These are phyloP conservation scores for Megaleporinus macrocephalus DNA, from an alignment of 2,113 vertebrate species.

Conservation along the genomic window DNA sequence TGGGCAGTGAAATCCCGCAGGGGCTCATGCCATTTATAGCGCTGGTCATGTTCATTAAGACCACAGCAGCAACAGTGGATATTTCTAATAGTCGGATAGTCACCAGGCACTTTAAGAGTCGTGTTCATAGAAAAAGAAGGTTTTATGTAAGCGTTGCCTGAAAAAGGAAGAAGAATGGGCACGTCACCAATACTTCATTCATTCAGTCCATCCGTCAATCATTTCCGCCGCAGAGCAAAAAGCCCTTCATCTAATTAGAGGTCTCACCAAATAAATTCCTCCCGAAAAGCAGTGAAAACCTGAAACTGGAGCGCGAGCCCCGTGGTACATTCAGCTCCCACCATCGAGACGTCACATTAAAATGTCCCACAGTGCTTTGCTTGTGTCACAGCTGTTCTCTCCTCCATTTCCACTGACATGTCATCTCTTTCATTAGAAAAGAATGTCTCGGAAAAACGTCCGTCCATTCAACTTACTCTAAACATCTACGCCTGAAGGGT, in stretches of 20 bases:
- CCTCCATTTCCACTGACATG: conserved; percentile 54
- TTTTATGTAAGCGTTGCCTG: conserved; percentile 57
- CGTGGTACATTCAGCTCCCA: conserved; percentile 79
- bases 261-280: conserved; percentile 76
- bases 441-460: conserved; percentile 82
- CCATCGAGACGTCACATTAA: conserved; percentile 88
- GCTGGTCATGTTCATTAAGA: conserved; percentile 77
- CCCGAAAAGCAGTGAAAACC: conserved; percentile 74
- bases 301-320: conserved; percentile 66
- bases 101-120: conserved; percentile 7
- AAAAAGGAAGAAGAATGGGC: conserved; percentile 52
- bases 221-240: conserved; percentile 67
- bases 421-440: conserved; percentile 85
- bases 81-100: conserved; percentile 42
- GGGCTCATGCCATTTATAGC: conserved; percentile 75
- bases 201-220: conserved; percentile 5
- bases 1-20: conserved; percentile 79
- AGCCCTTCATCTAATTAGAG: conserved; percentile 80
- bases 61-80: conserved; percentile 49
- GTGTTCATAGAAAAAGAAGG: background rate
- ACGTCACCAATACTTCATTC: conserved; percentile 56
- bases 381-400: conserved; percentile 58
- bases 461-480: conserved; percentile 87
- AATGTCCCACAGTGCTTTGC: conserved; percentile 79
- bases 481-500: conserved; percentile 88